Evolutionary conservation across 2,888 invertebrate species (phyloP), one percentile per base, ranked within the genome.

Genomic region (Eilema depressum): DNA sequence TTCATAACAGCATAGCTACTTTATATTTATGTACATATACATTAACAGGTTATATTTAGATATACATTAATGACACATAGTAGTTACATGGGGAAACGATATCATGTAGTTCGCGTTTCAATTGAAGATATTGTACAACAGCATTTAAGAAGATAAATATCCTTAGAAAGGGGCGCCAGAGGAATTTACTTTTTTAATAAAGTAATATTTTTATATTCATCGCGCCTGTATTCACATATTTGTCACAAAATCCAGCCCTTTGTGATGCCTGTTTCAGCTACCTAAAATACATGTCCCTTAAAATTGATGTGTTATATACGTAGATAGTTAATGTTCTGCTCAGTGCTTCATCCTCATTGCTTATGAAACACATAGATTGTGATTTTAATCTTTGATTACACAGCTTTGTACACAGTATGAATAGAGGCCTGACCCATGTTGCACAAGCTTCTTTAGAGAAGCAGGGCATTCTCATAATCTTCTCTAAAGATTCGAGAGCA

Each of bases 1-100:
- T 83, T 78, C 73, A 81, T 77, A 80, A 84, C 79, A 70, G 80
- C 80, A 70, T 82, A 83, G 78, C 83, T 83, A 83, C 80, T 26
- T 77, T 77, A 80, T 74, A 77, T 73, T 70, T 83, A 83, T 83
- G 70, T 79, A 80, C 78, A 81, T 69, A 76, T 78, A 78, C 75
- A 83, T 83, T 77, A 80, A 83, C 83, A 77, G 53, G 78, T 75
- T 78, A 75, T 76, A 80, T 71, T 78, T 72, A 74, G 76, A 63
- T 82, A 80, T 75, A 82, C 77, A 76, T 65, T 77, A 68, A 80
- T 82, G 81, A 80, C 75, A 83, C 73, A 68, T 73, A 80, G 57
- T 80, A 82, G 70, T 68, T 79, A 74, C 70, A 82, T 62, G 75
- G 71, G 68, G 56, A 64, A 59, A 63, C 61, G 64, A 74, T 65